Base-by-base conservation (phyloP, 2,113 vertebrate genomes). In the Barnardius zonarius region DNA sequence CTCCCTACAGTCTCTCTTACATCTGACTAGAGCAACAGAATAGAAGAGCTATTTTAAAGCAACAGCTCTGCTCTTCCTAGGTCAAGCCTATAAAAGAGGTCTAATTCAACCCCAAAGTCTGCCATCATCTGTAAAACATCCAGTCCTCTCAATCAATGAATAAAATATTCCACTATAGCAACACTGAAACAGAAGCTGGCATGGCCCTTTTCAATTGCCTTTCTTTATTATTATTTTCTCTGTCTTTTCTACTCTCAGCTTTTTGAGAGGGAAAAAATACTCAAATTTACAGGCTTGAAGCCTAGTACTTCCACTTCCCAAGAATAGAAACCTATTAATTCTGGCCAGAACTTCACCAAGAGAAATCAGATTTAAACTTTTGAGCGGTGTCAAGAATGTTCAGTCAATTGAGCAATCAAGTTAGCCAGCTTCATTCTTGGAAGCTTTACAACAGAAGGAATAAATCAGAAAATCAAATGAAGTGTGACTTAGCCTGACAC, bases 391-490 rank as follows among this genome's bases (percentile, higher is more conserved):
- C 92, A 90, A 90, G 87, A 95, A 85, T 37, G 59, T 91, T 85
- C 78, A 95, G 70, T 82, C 81, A 89, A 18, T 37, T 83, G 70
- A 95, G 57, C 67, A 83, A 63, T 8, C 4, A 6, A 79, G 37
- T 77, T 85, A 2, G 14, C 74, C 90, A 88, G 30, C 35, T 52
- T n/a, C 84, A 92, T 91, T 91, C 57, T 76, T 95, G 75, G 74
- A 95, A 90, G 91, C 70, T 91, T 80, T 88, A 84, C 84, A 91
- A 85, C 78, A 90, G 75, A 88, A 88, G 75, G 70, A 94, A 94
- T 69, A 30, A 92, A 94, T 92, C 90, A 89, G 75, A 66, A 90
- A 89, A 89, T 57, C 35, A 80, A 93, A 91, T 66, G 51, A 83
- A 77, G 63, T 67, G 72, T 63, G 75, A 93, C 70, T 90, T 91